These are phyloP conservation scores for Arctocebus calabarensis DNA, from an alignment of 2,797 vertebrate species.

Conservation along the genomic window DNA sequence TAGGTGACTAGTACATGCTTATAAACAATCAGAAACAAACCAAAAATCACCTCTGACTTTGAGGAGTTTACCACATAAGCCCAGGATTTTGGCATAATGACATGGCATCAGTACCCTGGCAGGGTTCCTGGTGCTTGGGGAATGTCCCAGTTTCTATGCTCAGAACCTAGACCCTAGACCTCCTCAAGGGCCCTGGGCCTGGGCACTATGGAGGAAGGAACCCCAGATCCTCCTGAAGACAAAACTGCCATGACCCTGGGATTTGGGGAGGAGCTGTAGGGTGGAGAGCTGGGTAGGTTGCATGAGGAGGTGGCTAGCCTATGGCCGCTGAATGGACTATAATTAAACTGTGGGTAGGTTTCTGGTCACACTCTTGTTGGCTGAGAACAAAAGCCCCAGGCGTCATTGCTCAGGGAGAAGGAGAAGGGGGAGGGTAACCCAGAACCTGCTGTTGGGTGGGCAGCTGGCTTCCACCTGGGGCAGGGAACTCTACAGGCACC, in stretches of 20 bases:
- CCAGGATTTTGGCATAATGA: neutral
- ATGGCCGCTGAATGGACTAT: constrained; percentile 55
- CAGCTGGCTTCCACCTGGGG: constrained; percentile 70
- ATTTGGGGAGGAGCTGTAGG: neutral
- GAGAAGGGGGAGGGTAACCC: constrained; percentile 33
- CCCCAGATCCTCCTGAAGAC: neutral
- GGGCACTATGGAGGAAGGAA: neutral
- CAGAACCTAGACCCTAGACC: neutral
- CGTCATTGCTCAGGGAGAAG: constrained; percentile 47
- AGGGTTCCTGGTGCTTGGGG: neutral
- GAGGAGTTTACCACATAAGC: neutral
- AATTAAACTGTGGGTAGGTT: constrained; percentile 73
- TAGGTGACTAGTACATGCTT: neutral
- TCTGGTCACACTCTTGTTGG: constrained; percentile 74
- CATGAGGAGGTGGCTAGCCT: constrained; percentile 43
- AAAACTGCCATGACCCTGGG: constrained; percentile 44
- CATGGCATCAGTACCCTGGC: neutral
- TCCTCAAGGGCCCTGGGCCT: neutral
- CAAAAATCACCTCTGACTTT: neutral
- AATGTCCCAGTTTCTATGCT: neutral
- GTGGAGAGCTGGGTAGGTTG: neutral
- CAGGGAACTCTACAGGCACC: neutral
- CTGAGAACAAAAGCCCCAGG: constrained; percentile 74
- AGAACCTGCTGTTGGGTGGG: constrained; percentile 52
- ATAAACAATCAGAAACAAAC: neutral